These are phyloP conservation scores for Chloebia gouldiae DNA, from an alignment of 2,113 vertebrate species.

Conservation along the genomic window DNA sequence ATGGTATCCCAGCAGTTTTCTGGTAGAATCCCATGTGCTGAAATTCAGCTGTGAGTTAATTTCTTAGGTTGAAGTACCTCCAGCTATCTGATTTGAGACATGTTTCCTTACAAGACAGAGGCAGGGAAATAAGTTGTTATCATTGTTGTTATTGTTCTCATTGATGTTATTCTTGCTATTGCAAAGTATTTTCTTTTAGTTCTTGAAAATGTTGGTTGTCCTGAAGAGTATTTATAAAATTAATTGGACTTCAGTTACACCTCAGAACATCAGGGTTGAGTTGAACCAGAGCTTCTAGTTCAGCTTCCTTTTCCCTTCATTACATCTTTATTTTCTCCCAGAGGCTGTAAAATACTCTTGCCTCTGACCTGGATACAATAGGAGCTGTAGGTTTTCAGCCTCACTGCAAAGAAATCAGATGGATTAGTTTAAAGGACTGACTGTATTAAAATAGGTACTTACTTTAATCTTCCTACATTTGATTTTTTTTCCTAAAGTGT, in stretches of 20 bases:
- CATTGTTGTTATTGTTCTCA: background rate
- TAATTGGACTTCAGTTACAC: background rate
- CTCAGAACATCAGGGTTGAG: background rate
- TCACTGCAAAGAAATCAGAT: background rate
- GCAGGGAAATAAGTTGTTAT: background rate
- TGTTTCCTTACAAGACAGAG: background rate
- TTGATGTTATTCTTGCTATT: background rate
- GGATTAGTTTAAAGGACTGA: constrained; percentile 4
- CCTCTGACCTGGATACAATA: background rate
- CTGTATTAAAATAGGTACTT: constrained; percentile 3
- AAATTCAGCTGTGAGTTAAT: background rate
- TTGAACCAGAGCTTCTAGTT: background rate
- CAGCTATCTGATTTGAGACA: background rate
- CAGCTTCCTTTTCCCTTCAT: background rate
- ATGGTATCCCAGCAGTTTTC: background rate
- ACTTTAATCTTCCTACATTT: constrained; percentile 30
- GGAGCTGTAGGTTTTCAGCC: background rate
- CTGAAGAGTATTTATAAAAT: background rate
- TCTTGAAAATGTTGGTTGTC: background rate
- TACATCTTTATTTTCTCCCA: background rate
- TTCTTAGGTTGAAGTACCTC: background rate
- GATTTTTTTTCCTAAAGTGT: background rate
- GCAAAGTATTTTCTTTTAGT: background rate
- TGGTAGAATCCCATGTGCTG: background rate
- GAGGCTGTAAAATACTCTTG: background rate